Evolutionary conservation across 2,888 invertebrate species (phyloP).

Genomic region (Eretmocerus hayati): DNA sequence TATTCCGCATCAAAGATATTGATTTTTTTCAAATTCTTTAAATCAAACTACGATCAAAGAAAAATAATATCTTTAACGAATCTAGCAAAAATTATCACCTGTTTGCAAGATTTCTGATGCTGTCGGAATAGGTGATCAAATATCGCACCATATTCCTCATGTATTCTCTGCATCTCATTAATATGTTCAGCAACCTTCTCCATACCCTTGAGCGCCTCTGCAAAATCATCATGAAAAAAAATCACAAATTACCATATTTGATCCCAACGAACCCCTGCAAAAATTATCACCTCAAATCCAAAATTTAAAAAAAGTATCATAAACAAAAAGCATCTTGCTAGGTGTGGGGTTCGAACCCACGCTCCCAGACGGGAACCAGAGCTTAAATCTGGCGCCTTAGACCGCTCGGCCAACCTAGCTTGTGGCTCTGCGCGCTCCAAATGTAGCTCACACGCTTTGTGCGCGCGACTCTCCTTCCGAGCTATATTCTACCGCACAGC

Average conservation of each 20-base stretch:
- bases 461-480: background rate
- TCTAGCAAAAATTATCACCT: no score
- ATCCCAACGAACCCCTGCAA: background rate
- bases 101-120: conserved; percentile 91
- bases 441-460: no score
- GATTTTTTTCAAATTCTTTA: no score
- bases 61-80: no score
- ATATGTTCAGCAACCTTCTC: conserved; percentile 98
- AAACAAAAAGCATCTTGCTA: conserved; percentile 47
- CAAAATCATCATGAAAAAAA: conserved; percentile 25
- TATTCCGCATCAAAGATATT: no score
- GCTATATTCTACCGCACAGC: no score
- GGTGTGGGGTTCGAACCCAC: conserved; percentile 66
- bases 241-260: no score
- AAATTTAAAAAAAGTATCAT: background rate
- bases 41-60: no score
- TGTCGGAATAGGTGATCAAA: conserved; percentile 95
- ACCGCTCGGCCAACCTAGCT: conserved; percentile 64
- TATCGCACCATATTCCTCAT: conserved; percentile 97
- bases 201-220: conserved; percentile 95
- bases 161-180: conserved; percentile 99
- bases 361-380: conserved; percentile 61
- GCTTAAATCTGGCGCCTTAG: conserved; percentile 65
- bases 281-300: conserved; percentile 2
- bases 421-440: background rate